Conservation (phyloP, 2,113 vertebrate genomes). For the Lampris incognitus region DNA sequence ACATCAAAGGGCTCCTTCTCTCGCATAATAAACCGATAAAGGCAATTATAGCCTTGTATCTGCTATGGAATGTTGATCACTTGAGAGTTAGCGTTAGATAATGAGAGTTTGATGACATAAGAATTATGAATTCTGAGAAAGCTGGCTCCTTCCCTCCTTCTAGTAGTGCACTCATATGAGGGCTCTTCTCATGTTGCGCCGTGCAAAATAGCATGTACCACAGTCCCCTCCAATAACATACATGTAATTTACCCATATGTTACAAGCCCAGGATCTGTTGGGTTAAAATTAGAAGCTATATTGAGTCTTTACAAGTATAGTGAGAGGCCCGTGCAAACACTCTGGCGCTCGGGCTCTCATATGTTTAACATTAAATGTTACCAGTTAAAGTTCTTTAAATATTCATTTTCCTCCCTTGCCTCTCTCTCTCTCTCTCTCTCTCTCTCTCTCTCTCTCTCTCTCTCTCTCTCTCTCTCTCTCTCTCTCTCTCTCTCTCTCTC, state of each 20-base stretch:
- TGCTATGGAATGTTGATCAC: slow-evolving; percentile 66
- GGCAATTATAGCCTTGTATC: slow-evolving; percentile 78
- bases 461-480: slow-evolving; percentile 19
- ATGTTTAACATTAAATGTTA: slow-evolving; percentile 70
- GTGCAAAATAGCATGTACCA: slow-evolving; percentile 40
- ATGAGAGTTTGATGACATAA: slow-evolving; percentile 80
- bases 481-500: slow-evolving; percentile 1
- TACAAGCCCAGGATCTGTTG: slow-evolving; percentile 35
- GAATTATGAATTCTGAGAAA: slow-evolving; percentile 70
- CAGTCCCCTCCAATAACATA: slow-evolving; percentile 38
- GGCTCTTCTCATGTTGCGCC: background rate
- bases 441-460: background rate
- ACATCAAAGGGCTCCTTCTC: slow-evolving; percentile 79
- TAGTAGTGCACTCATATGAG: slow-evolving; percentile 40
- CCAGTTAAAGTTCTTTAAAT: slow-evolving; percentile 75
- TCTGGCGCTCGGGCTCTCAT: slow-evolving; percentile 41
- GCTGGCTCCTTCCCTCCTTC: slow-evolving; percentile 69
- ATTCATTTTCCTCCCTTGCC: slow-evolving; percentile 55
- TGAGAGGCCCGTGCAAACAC: slow-evolving; percentile 30
- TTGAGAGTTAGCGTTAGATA: slow-evolving; percentile 77
- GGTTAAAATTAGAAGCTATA: slow-evolving; percentile 54
- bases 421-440: slow-evolving; percentile 14
- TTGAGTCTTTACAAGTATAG: slow-evolving; percentile 33
- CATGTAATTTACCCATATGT: slow-evolving; percentile 54
- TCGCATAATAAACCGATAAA: slow-evolving; percentile 81